Base-by-base conservation (phyloP, 2,113 vertebrate species). In the Camelus dromedarius region DNA sequence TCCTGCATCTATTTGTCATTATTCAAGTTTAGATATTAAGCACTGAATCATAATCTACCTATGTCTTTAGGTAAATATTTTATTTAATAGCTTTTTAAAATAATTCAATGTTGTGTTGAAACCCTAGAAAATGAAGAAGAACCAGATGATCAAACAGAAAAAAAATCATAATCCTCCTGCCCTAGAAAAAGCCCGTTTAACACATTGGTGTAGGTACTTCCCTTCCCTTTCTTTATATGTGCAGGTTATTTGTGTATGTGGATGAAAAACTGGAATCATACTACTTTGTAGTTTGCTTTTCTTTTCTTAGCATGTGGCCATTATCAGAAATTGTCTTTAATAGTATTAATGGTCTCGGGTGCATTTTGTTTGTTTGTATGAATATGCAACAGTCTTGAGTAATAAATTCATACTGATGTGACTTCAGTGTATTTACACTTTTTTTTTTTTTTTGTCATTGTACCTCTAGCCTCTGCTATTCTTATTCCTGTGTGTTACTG, bases 261-360 rank as follows among this genome's bases (percentile, higher is more conserved):
- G 2, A 15, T 91, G 89, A 92, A 89, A 91, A 93, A 38, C 20
- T 77, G 16, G 95, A 97, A 84, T 58, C 24, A 70, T 46, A 38
- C 19, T 46, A 35, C 87, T 85, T 83, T 77, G 46, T 83, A 86
- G 7, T 19, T 75, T 93, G 15, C 26, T 89, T 84, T 91, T 32
- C 70, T 92, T 70, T 72, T 73, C n/a, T 77, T 79, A 69, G 46
- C 77, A 58, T 52, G 54, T 96, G 56, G 12, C 26, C 22, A 84
- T 42, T 42, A 48, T 91, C 35, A 85, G 42, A 89, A 76, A 4
- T 52, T 12, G 62, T 89, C 62, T 87, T 72, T 73, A 81, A 67
- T 58, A 52, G 6, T 56, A 67, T n/a, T 58, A 87, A 52, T 52
- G 83, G 9, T 19, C 35, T 35, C 81, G 5, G 5, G 32, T 93